These are phyloP conservation scores for Coptodon bakossiorum DNA, from an alignment of 2,113 vertebrate genomes.

Conservation along the genomic window DNA sequence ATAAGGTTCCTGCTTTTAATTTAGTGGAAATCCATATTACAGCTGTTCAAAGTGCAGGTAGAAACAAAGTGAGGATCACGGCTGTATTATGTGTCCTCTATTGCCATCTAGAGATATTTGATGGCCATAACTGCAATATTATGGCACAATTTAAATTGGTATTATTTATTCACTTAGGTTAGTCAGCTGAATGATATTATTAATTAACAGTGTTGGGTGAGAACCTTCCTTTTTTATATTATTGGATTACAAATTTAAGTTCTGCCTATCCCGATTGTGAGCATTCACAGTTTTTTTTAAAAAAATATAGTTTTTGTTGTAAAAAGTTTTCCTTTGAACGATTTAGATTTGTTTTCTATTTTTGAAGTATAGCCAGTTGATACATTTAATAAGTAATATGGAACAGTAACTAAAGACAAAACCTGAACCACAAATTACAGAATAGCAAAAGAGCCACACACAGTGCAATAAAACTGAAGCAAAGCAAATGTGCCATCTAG, in stretches of 20 bases:
- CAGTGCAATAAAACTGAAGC: background rate
- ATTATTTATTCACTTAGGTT: background rate
- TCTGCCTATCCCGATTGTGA: background rate
- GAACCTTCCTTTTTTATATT: background rate
- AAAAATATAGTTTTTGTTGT: background rate
- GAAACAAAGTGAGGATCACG: background rate
- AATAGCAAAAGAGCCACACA: background rate
- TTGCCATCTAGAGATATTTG: slow-evolving; percentile 51
- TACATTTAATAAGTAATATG: background rate
- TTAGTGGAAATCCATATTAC: background rate
- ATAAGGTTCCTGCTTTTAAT: background rate
- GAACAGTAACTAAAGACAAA: background rate
- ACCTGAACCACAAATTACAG: background rate
- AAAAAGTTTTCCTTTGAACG: background rate
- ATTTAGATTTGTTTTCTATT: background rate
- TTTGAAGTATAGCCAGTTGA: background rate
- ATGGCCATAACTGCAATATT: background rate
- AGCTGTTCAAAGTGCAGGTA: background rate
- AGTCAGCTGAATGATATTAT: background rate
- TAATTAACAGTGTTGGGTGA: background rate
- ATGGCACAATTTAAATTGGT: background rate
- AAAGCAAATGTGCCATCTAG: slow-evolving; percentile 47
- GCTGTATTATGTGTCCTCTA: slow-evolving; percentile 7
- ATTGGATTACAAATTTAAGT: background rate
- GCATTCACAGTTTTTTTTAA: background rate